Percentiles rank a stretch among this genome's conserved stretches.
Evolutionary conservation across 92 coral and sea anemone genomes (phyloP).

Genomic region (Parazoanthus swiftii): DNA sequence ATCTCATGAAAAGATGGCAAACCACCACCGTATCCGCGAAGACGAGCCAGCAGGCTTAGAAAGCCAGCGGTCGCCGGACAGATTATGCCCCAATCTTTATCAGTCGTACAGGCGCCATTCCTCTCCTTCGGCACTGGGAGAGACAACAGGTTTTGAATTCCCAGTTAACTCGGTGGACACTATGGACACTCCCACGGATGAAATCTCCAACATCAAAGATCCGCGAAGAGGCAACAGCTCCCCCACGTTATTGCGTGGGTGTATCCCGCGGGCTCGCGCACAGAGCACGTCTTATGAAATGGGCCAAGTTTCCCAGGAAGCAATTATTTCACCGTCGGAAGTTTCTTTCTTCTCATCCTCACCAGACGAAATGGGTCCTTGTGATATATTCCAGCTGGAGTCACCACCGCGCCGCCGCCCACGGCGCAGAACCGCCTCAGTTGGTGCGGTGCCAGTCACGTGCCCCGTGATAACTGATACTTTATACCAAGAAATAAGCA

Average conservation of each 20-base stretch:
- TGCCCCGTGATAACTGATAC: background rate
- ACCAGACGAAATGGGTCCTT: conserved; percentile 55
- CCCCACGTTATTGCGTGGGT: conserved; percentile 79
- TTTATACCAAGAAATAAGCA: background rate
- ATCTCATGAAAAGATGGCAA: conserved; percentile 74
- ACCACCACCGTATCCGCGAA: conserved; percentile 50
- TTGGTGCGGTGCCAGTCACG: conserved; percentile 21
- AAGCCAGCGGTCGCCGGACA: conserved; percentile 63
- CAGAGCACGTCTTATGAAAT: conserved; percentile 80
- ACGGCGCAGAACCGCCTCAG: conserved; percentile 65
- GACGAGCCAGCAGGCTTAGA: conserved; percentile 4
- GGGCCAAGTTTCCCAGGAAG: conserved; percentile 32
- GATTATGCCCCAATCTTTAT: conserved; percentile 76
- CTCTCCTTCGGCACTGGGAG: conserved; percentile 97
- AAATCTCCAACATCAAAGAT: conserved; percentile 30
- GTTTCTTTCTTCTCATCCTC: conserved; percentile 51
- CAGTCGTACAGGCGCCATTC: conserved; percentile 90
- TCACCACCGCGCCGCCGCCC: conserved; percentile 74
- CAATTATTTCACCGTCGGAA: conserved; percentile 27
- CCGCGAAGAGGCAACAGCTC: conserved; percentile 70
- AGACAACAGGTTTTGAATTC: conserved; percentile 85
- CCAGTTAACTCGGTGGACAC: conserved; percentile 62
- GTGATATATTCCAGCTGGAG: conserved; percentile 64
- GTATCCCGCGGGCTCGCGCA: conserved; percentile 68
- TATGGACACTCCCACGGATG: conserved; percentile 49